Conservation (phyloP, 2,113 vertebrate genomes). For the Aepyceros melampus region DNA sequence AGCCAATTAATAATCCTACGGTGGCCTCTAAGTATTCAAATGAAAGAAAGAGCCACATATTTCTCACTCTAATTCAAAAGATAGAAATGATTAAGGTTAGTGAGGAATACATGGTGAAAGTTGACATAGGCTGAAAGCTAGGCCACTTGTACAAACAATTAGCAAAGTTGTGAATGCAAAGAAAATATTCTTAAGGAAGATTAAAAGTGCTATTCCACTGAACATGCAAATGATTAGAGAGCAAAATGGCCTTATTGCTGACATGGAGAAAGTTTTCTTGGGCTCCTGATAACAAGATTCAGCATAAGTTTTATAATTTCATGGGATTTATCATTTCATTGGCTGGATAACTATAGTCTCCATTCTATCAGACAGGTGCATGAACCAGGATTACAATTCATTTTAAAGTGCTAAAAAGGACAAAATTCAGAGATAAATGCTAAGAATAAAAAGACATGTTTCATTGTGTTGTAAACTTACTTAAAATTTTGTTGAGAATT, state of each 20-base stretch:
- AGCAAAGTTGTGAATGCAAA: not conserved
- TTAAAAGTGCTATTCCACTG: not conserved
- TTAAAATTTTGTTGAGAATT: not conserved
- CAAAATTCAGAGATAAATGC: not conserved
- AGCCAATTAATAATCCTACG: not conserved
- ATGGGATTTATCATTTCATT: not conserved
- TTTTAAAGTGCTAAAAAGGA: conserved; percentile 14
- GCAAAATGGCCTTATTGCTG: not conserved
- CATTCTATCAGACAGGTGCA: not conserved
- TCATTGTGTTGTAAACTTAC: conserved; percentile 8
- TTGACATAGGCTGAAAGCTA: not conserved
- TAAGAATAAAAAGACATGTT: not conserved
- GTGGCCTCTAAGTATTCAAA: not conserved
- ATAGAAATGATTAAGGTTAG: not conserved
- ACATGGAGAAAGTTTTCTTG: not conserved
- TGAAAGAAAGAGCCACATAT: not conserved
- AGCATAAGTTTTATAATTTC: not conserved
- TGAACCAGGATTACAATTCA: not conserved
- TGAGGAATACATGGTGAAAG: not conserved
- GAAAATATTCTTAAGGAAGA: not conserved
- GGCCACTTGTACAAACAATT: not conserved
- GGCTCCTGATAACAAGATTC: not conserved
- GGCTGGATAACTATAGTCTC: not conserved
- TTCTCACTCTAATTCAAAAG: not conserved
- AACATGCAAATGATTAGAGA: not conserved